Base-by-base conservation (phyloP, 2,888 invertebrate genomes). In the Sussaba pulchella region DNA sequence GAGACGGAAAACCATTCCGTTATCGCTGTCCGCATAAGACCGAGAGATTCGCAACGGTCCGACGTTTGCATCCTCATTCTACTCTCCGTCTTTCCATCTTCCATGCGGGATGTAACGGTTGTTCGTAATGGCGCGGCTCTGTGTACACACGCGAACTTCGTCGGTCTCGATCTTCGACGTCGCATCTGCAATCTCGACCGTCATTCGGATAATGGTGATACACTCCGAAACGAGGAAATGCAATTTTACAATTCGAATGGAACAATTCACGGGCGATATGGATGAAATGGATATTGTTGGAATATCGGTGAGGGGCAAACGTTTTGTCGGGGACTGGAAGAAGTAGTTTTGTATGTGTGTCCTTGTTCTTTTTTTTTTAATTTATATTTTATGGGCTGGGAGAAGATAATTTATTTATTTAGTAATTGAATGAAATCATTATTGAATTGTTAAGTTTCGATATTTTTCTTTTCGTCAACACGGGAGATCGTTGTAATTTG, bases 1-100 rank as follows among this genome's bases (percentile, higher is more conserved):
- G 54, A 66, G 63, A 54, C 8, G 69, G 73, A 64, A 74, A 78
- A 78, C 74, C 73, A 78, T 74, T 78, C 74, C 79, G 74, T 79
- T 79, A 79, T 79, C 79, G 70, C 57, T 41, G 39, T 21, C 47
- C 69, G 47, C 14, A 54, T 43, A 66, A n/a, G 70, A 50, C 72
- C 24, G 45, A 45, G 31, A 31, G 31, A 6, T 31, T 31, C 31
- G 31, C 31, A 31, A 31, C 31, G 70, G 57, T 71, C 70, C 61
- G 64, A 71, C 66, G 71, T 66, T 66, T 52, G 52, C 64, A 71
- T 75, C 73, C 59, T 50, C 36, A 71, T 67, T 64, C 66, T 59
- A 64, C 57, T 57, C 64, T 24, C 36, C 10, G 45, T 19, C 71
- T 70, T 67, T 43, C 43, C 59, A 71, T 75, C 79, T 66, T 31